These are phyloP conservation scores for Corythornis vintsioides DNA, from an alignment of 2,113 vertebrate species.

Conservation along the genomic window DNA sequence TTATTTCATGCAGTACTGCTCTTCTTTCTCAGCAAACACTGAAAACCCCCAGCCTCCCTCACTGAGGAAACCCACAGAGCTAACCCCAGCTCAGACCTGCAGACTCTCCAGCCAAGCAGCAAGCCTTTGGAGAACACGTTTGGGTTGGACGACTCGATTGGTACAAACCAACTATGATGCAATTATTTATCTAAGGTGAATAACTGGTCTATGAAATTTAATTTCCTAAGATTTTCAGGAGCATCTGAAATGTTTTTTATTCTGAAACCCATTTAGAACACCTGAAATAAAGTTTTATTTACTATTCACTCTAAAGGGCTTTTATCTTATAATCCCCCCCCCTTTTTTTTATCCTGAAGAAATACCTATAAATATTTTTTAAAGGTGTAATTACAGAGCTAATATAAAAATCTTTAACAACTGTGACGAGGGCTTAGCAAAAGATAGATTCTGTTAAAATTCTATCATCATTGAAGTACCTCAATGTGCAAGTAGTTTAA, in stretches of 20 bases:
- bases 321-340: background rate
- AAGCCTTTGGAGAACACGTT: rapidly evolving
- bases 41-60: background rate
- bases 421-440: background rate
- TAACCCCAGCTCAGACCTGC: background rate
- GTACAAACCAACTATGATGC: background rate
- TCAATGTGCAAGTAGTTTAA: background rate
- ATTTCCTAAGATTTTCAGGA: background rate
- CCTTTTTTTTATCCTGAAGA: background rate
- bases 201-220: background rate
- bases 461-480: background rate
- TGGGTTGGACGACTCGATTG: rapidly evolving
- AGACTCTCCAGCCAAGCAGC: background rate
- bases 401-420: slow-evolving; percentile 6
- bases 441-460: slow-evolving; percentile 7
- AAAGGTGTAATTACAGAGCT: background rate
- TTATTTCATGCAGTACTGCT: slow-evolving; percentile 64
- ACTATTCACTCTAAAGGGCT: background rate
- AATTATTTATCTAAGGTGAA: background rate
- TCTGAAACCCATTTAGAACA: background rate
- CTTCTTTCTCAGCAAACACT: background rate
- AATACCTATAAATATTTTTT: background rate
- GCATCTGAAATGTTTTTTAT: background rate
- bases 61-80: rapidly evolving
- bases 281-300: background rate